Evolutionary conservation across 2,113 vertebrate species (phyloP).

Genomic region (Thymallus thymallus): DNA sequence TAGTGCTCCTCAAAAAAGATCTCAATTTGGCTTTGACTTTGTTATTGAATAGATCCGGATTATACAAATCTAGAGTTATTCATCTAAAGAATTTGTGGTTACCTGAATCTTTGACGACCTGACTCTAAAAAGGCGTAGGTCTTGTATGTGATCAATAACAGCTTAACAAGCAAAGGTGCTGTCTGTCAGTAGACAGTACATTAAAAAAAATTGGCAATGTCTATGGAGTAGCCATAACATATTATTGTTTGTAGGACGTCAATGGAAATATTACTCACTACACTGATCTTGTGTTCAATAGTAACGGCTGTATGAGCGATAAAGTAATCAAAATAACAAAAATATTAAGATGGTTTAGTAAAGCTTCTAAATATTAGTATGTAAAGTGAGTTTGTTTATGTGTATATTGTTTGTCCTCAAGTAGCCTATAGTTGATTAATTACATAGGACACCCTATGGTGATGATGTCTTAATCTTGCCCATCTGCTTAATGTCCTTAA

Average conservation of each 20-base stretch:
- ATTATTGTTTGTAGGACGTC: neutral
- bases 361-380: too few relatives aligned
- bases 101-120: neutral
- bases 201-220: neutral
- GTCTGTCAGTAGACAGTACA: too few relatives aligned
- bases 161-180: too few relatives aligned
- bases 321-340: neutral
- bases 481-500: neutral
- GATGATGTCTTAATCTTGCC: neutral
- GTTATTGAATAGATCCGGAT: slow-evolving; percentile 9
- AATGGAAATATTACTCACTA: neutral
- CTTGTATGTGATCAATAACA: too few relatives aligned
- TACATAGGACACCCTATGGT: neutral
- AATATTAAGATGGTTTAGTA: too few relatives aligned
- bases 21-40: slow-evolving; percentile 47
- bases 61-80: neutral
- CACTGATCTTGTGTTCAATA: neutral
- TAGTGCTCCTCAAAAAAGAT: slow-evolving; percentile 12
- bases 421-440: neutral
- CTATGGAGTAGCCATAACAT: neutral
- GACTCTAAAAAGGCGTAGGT: neutral
- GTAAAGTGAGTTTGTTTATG: neutral
- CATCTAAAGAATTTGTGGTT: too few relatives aligned
- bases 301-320: neutral
- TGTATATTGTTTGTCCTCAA: neutral